A percentile compares a stretch with the other conserved stretches of the same genome.
These are phyloP conservation scores for Stichopus chloronotus DNA, from an alignment of 35 echinoderm and acorn worm species.

Conservation along the genomic window DNA sequence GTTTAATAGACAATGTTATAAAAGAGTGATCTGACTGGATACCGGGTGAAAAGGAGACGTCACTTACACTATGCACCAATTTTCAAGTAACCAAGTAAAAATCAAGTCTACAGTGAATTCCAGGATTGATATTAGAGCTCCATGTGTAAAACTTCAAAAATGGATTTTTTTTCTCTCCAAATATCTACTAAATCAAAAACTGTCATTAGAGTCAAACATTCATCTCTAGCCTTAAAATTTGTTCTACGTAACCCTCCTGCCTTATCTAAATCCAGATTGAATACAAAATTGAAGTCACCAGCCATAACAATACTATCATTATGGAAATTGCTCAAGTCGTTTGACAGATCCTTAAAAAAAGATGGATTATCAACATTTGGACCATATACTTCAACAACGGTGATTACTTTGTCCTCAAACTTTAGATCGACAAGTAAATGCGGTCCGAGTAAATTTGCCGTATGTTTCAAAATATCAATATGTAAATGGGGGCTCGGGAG, in stretches of 20 bases:
- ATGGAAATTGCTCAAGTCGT: not conserved
- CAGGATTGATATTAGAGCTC: slow-evolving; percentile 20
- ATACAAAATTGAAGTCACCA: slow-evolving; percentile 43
- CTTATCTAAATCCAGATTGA: slow-evolving; percentile 41
- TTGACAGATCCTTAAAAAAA: not conserved
- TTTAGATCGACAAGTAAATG: not conserved
- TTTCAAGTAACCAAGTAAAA: slow-evolving; percentile 15
- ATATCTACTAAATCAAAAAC: slow-evolving; percentile 11
- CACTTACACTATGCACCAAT: not conserved
- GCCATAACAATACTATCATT: not conserved
- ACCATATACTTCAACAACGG: slow-evolving; percentile 11
- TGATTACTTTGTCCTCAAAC: not conserved
- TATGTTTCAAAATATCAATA: not conserved
- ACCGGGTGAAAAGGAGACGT: not conserved
- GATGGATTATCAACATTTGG: not conserved
- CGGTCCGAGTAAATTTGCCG: not conserved
- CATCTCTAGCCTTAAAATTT: not conserved
- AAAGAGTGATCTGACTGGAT: slow-evolving; percentile 9
- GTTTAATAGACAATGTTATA: not conserved
- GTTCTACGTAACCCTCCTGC: not conserved
- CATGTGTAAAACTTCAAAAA: not conserved
- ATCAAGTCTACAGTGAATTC: slow-evolving; percentile 31
- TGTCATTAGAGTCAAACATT: not conserved
- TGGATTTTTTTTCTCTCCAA: slow-evolving; percentile 15
- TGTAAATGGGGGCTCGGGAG: not conserved